Base-by-base conservation (phyloP, 2,113 vertebrate species). In the Amblyopsis rosae region DNA sequence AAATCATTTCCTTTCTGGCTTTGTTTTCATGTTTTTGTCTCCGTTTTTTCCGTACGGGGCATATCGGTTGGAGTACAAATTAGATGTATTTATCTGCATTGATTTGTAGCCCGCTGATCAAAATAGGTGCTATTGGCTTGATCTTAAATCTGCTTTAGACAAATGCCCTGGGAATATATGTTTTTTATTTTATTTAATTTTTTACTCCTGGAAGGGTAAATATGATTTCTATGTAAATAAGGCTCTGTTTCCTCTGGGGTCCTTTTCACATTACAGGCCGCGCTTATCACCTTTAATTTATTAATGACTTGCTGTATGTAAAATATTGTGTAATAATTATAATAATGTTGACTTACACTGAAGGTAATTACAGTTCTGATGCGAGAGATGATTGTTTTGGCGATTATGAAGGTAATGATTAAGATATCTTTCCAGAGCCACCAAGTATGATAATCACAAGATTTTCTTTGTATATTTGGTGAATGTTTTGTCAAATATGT, bases 401-500 rank as follows among this genome's bases (percentile, higher is more conserved):
- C 62, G 56, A 73, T 73, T 79, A 65, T 32, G 50, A 86, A 74
- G 73, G 75, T 69, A 56, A 77, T 33, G 77, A 92, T 68, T 26
- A 80, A 53, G 64, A 80, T 77, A 67, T 81, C 69, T 76, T 76
- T 73, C 77, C 72, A 75, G 81, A 69, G 70, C 81, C 84, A 85
- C 76, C 87, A 13, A 65, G 71, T 79, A 87, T 51, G 82, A 89
- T 85, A 86, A 92, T 92, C 92, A 93, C 94, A 91, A 93, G 93
- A 94, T 93, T 95, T 96, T 93, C 93, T 97, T 95, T 96, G 94
- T 97, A 98, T 95, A 95, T 97, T 97, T 95, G 94, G 96, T 98
- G 95, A 95, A 94, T 92, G 95, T 97, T 94, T 94, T 92, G 96
- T 98, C 96, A 96, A 97, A 97, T 95, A 95, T 98, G 97, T 98